Evolutionary conservation across 2,888 invertebrate species (phyloP).

Genomic region (Lathronympha strigana): DNA sequence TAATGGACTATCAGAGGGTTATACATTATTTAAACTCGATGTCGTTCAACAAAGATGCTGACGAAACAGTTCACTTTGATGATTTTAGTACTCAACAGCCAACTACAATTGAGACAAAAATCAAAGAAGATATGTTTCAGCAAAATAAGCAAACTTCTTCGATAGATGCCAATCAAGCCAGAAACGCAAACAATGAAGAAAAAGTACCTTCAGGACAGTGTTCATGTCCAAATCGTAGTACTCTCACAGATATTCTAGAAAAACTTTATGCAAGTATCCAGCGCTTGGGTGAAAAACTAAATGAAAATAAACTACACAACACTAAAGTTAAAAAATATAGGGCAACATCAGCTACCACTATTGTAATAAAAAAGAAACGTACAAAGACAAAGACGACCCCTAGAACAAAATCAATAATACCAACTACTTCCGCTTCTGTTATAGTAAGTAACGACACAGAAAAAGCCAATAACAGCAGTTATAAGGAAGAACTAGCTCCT

Average conservation of each 20-base stretch:
- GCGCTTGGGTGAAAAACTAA: not conserved
- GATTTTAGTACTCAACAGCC: not conserved
- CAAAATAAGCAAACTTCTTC: not conserved
- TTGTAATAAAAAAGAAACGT: no score
- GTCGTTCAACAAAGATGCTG: conserved; percentile 60
- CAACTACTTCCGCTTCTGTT: no score
- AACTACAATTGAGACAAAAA: not conserved
- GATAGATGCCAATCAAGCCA: not conserved
- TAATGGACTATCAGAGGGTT: conserved; percentile 68
- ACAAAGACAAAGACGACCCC: no score
- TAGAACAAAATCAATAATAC: no score
- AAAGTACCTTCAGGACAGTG: not conserved
- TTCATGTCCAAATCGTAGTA: not conserved
- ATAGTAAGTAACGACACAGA: no score
- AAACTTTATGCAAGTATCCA: conserved; percentile 10
- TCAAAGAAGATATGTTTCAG: not conserved
- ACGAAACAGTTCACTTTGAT: conserved; percentile 47
- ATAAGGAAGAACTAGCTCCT: not conserved
- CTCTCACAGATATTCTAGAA: not conserved
- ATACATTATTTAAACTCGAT: conserved; percentile 71
- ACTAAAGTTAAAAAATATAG: not conserved
- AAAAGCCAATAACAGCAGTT: not conserved
- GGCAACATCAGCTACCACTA: no score
- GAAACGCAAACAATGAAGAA: not conserved
- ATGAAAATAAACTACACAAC: not conserved